Conservation (phyloP, 2,888 invertebrate genomes). For the Ophion ventricosus region DNA sequence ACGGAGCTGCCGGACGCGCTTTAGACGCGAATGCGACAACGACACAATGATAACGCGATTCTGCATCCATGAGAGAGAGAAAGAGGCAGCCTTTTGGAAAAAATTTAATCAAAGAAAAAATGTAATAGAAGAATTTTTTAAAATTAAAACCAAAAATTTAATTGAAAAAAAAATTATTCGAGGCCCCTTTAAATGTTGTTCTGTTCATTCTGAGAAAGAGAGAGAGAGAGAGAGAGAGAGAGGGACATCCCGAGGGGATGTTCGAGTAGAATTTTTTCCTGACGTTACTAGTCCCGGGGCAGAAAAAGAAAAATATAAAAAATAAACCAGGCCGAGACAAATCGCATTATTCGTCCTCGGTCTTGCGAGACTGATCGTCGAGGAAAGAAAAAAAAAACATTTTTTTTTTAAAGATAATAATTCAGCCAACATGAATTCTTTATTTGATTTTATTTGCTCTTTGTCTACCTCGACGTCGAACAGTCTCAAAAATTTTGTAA, state of each 20-base stretch:
- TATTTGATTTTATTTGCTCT: neutral
- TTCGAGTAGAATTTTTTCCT: constrained; percentile 60
- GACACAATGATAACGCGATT: neutral
- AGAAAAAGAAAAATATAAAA: constrained; percentile 13
- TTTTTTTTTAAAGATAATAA: neutral
- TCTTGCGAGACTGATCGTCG: constrained; percentile 37
- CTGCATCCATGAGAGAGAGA: neutral
- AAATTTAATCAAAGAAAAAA: no score
- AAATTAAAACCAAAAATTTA: neutral
- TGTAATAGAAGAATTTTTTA: no score
- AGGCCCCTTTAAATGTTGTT: neutral
- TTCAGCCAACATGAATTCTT: neutral
- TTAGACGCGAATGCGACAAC: neutral
- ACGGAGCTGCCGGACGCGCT: neutral
- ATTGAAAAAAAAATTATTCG: neutral
- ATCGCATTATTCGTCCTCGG: constrained; percentile 37
- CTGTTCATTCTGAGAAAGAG: neutral
- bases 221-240: constrained; percentile 21
- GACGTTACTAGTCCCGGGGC: constrained; percentile 64
- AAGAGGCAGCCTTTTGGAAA: neutral
- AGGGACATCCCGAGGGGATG: constrained; percentile 37
- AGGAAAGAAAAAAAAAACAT: constrained; percentile 7
- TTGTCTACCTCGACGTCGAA: constrained; percentile 36
- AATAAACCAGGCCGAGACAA: constrained; percentile 11
- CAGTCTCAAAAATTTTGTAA: constrained; percentile 57